Percentiles rank a stretch among this genome's conserved stretches.
phyloP scores from a whole-genome alignment of 2,113 vertebrate species.

The Microcebus ravelobensis region DNA sequence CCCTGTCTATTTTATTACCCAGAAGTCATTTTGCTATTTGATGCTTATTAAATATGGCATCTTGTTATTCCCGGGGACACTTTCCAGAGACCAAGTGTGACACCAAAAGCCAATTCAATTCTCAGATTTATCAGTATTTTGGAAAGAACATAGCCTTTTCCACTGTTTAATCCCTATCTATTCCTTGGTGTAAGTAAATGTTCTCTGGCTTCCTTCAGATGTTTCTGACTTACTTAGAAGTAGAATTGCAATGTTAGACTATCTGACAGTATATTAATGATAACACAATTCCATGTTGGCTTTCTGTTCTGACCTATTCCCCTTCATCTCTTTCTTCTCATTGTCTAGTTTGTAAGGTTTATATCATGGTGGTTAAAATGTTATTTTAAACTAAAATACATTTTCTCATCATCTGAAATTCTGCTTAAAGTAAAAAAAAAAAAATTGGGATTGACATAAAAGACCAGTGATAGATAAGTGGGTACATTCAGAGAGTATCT shows the following conservation, averaged over 20 bases:
- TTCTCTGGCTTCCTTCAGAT: constrained; percentile 30
- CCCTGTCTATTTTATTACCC: constrained; percentile 41
- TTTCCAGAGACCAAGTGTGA: constrained; percentile 53
- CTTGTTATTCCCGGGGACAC: constrained; percentile 28
- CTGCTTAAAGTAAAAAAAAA: constrained; percentile 51
- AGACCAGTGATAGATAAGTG: background rate
- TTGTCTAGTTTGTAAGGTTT: background rate
- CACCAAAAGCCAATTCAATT: background rate
- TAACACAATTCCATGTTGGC: background rate
- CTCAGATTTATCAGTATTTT: background rate
- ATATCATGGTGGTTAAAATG: background rate
- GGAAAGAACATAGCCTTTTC: constrained; percentile 31
- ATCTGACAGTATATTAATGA: constrained; percentile 28
- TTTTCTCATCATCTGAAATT: constrained; percentile 6
- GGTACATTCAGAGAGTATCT: constrained; percentile 8
- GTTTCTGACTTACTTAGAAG: constrained; percentile 36
- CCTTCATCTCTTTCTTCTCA: background rate
- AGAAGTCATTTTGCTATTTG: background rate
- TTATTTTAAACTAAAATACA: constrained; percentile 20
- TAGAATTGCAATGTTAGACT: background rate
- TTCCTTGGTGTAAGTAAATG: constrained; percentile 37
- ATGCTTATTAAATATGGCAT: constrained; percentile 48
- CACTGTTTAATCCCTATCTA: constrained; percentile 41
- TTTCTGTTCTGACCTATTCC: constrained; percentile 10
- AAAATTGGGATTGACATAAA: background rate